These are phyloP conservation scores for Pachyseris speciosa DNA, from an alignment of 64 coral and sea anemone species.

Conservation along the genomic window DNA sequence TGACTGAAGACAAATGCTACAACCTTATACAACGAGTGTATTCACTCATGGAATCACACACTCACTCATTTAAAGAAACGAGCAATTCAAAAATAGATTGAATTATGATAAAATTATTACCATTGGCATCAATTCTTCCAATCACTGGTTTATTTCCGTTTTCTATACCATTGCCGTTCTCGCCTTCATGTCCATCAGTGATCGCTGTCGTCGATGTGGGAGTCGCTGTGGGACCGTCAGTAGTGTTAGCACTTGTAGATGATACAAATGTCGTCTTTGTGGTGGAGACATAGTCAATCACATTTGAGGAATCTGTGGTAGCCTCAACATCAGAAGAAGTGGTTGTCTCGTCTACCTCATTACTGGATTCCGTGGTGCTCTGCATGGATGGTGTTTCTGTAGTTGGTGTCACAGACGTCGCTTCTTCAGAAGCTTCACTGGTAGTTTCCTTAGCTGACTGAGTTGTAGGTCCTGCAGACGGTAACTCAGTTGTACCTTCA, in stretches of 20 bases:
- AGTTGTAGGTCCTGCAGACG: not conserved
- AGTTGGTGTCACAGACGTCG: not conserved
- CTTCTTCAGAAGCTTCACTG: not conserved
- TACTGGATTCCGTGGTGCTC: not conserved
- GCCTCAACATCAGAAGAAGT: not conserved
- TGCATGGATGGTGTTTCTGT: not conserved
- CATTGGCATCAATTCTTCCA: not conserved
- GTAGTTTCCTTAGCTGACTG: not conserved
- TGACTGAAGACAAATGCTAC: too few species aligned
- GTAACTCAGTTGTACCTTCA: not conserved
- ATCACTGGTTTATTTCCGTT: not conserved
- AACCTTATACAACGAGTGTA: too few species aligned
- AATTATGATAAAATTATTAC: too few species aligned
- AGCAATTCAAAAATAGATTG: not conserved
- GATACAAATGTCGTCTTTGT: not conserved
- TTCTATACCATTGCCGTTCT: conserved; percentile 19
- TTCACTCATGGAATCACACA: too few species aligned
- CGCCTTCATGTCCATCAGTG: not conserved
- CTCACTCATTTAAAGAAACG: too few species aligned
- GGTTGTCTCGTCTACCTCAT: not conserved
- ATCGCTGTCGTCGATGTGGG: not conserved
- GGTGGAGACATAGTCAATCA: not conserved
- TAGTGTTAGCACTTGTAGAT: not conserved
- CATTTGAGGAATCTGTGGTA: not conserved
- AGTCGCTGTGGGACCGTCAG: not conserved